A percentile compares a stretch with the other conserved stretches of the same genome.
These are phyloP conservation scores for Dryas iulia DNA, from an alignment of 1,140 invertebrate species.

Conservation along the genomic window DNA sequence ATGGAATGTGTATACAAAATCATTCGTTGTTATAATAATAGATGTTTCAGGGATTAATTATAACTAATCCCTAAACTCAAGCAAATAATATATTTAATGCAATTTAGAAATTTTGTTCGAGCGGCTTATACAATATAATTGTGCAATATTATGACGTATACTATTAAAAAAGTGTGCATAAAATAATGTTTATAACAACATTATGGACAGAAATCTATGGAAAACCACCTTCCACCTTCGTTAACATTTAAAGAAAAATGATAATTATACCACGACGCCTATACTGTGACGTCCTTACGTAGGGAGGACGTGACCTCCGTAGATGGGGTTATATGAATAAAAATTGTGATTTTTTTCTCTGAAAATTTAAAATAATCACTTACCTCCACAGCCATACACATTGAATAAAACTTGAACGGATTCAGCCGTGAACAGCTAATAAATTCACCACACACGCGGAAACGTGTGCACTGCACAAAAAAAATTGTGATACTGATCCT, in stretches of 20 bases:
- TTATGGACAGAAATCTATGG: neutral
- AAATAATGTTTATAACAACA: neutral
- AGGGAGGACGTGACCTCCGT: slow-evolving; percentile 56
- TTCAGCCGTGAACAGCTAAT: slow-evolving; percentile 75
- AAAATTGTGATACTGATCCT: slow-evolving; percentile 53
- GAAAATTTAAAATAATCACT: slow-evolving; percentile 39
- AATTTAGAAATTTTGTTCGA: neutral
- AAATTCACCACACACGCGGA: slow-evolving; percentile 72
- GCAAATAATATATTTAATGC: neutral
- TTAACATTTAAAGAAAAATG: slow-evolving; percentile 42
- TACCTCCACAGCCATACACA: slow-evolving; percentile 81
- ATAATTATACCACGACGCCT: slow-evolving; percentile 56
- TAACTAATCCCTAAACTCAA: neutral
- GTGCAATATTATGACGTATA: neutral
- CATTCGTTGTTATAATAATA: too few species aligned
- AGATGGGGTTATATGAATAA: slow-evolving; percentile 14
- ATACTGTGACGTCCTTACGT: slow-evolving; percentile 50
- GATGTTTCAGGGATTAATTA: too few species aligned
- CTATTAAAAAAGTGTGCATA: neutral
- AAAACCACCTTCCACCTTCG: slow-evolving; percentile 31
- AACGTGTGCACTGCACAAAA: slow-evolving; percentile 73
- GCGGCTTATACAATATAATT: neutral
- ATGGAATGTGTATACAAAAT: too few species aligned
- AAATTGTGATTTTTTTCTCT: neutral
- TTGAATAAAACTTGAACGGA: slow-evolving; percentile 80